Evolutionary conservation across 1,140 invertebrate genomes (phyloP).

Genomic region (Macrosteles quadrilineatus): DNA sequence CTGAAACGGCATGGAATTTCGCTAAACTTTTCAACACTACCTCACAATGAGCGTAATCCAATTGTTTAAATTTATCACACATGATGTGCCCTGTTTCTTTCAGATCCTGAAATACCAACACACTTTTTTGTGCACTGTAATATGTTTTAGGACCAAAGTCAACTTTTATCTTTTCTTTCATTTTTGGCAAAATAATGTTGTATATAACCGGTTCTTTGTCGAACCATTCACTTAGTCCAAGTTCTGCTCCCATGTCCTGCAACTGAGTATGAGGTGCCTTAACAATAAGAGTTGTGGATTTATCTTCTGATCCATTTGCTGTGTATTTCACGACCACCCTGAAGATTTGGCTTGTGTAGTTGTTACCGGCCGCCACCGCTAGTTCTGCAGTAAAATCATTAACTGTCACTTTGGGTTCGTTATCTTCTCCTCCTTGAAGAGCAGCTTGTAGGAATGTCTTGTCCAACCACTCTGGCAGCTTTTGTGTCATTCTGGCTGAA

Average conservation of each 20-base stretch:
- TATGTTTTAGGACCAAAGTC: neutral
- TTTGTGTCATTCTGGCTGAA: neutral
- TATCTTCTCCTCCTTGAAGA: conserved; percentile 19
- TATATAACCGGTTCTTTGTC: neutral
- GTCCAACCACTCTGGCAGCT: neutral
- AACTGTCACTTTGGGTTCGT: neutral
- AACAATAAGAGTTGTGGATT: conserved; percentile 2
- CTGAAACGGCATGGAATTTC: neutral
- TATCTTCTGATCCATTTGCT: neutral
- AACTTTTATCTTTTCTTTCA: neutral
- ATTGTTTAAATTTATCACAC: conserved; percentile 2
- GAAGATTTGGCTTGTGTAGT: conserved; percentile 1
- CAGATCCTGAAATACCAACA: conserved; percentile 3
- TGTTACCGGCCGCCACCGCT: neutral
- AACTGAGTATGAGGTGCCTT: neutral
- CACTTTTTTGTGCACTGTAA: neutral
- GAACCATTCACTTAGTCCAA: neutral
- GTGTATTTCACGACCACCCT: neutral
- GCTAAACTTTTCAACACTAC: neutral
- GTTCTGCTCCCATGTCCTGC: neutral
- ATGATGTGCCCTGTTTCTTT: neutral
- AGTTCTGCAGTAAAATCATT: neutral
- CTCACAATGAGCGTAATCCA: conserved; percentile 10
- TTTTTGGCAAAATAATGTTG: neutral
- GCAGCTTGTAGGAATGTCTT: neutral